Base-by-base conservation (phyloP, 2,888 invertebrate genomes). In the Antheraea assamensis region DNA sequence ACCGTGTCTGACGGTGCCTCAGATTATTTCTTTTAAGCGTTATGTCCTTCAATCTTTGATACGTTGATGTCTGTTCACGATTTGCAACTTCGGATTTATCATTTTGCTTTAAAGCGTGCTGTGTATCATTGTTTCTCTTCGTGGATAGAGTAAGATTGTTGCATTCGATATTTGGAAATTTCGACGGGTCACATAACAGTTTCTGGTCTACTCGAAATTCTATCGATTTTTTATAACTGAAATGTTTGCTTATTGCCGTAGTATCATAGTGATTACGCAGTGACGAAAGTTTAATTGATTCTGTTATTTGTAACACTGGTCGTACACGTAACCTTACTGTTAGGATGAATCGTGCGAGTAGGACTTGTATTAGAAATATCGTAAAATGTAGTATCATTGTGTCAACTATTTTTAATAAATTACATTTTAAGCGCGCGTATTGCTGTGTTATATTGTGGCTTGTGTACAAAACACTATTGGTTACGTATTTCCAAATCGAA, bases 351-450 rank as follows among this genome's bases (percentile, higher is more conserved):
- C 35, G 68, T 68, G 68, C 35, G 35, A 31, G n/a, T 21, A 68
- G 19, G 2, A 21, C 0, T 68, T 68, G 68, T 35, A 13, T 21
- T 21, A 68, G 13, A 68, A 68, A 31, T 66, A 31, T 24, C 15
- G 21, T 35, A n/a, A 68, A 35, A 68, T 68, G n/a, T 30, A 64
- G 13, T 64, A 64, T 17, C 61, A 64, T 64, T 64, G 15, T 64
- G 17, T 27, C 30, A 30, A 64, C 30, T 17, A 30, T 30, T 27
- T 17, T 64, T 7, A 3, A 64, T 30, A 24, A 24, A 24, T 58
- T 24, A 58, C 58, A 24, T 64, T 27, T 64, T 30, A 58, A n/a
- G 30, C 61, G 61, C 61, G 61, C 17, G 27, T 27, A 61, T 24
- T 15, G 4, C 17, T n/a, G n/a, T n/a, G 3, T 24, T 61, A 27